Evolutionary conservation across 1,140 invertebrate genomes (phyloP).

Genomic region (Brachionus koreanus): DNA sequence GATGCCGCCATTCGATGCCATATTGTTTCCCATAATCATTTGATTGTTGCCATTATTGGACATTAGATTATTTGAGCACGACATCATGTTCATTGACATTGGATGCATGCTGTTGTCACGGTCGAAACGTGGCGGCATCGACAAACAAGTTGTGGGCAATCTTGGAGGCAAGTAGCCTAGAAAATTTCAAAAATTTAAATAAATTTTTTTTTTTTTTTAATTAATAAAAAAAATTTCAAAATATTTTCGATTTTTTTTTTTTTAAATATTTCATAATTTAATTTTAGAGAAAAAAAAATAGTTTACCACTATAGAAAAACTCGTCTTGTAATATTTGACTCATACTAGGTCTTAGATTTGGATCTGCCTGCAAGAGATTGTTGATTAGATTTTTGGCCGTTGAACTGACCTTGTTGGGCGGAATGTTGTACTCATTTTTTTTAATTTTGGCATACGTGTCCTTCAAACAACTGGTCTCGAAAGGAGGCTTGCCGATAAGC

Average conservation of each 20-base stretch:
- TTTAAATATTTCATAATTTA: too few species aligned
- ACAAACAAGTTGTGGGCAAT: constrained; percentile 81
- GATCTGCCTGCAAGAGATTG: constrained; percentile 76
- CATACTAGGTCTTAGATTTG: constrained; percentile 73
- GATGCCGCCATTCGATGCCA: constrained; percentile 8
- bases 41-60: neutral
- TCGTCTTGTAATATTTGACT: constrained; percentile 70
- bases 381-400: constrained; percentile 75
- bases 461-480: constrained; percentile 78
- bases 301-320: constrained; percentile 66
- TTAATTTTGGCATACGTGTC: constrained; percentile 88
- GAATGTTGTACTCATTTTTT: constrained; percentile 83
- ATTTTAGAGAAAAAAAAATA: too few species aligned
- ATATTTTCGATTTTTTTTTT: too few species aligned
- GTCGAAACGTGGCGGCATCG: constrained; percentile 77
- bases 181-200: neutral
- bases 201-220: too few species aligned
- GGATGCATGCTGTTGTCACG: constrained; percentile 49
- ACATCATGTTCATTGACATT: constrained; percentile 32
- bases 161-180: constrained; percentile 73
- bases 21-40: constrained; percentile 27
- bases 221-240: too few species aligned
- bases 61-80: neutral
- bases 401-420: constrained; percentile 64
- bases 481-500: constrained; percentile 87